Evolutionary conservation across 2,113 vertebrate genomes (phyloP), one percentile per base, ranked within the genome.

Genomic region (Urocynchramus pylzowi): DNA sequence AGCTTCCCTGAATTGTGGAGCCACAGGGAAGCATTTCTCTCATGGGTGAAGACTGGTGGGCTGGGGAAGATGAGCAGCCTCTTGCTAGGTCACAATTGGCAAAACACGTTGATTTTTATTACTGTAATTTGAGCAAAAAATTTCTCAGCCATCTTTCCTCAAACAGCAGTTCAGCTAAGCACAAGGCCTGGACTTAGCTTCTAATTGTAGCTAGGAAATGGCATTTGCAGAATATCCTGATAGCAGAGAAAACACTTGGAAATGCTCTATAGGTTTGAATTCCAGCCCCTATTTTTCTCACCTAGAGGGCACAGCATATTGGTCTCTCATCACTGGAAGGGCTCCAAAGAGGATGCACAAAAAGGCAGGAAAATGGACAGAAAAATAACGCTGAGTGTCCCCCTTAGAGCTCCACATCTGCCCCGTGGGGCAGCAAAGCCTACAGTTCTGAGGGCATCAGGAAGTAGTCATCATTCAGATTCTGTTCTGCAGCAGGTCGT

Each of bases 81-180:
- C 96, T 95, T 61, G 84, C 77, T 97, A n/a, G 52, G 81, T 57
- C 42, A 41, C 19, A 85, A 78, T 74, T 91, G 85, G 87, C 89
- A 89, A 95, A 96, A 94, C 89, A 91, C 63, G 86, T 47, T 63
- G 84, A 84, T 76, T 89, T 97, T 97, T 96, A 95, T 96, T 95
- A 57, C 78, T 27, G 24, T 73, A 30, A 91, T 50, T 84, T 31
- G 89, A 95, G 81, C 74, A 84, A 95, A 89, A 93, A 91, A 59
- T 84, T 80, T 81, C 89, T 96, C 93, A 93, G 93, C 93, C 96
- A 91, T 83, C 94, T 85, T 89, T 95, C 89, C 95, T 92, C 93
- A 77, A 94, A 96, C 94, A 97, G 95, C 95, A 96, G 95, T 82
- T 92, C 59, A 83, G 93, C 95, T 95, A 95, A 94, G 94, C 92